Evolutionary conservation across 2,113 vertebrate species (phyloP), one percentile per base, ranked within the genome.

Genomic region (Corydoras sp.): DNA sequence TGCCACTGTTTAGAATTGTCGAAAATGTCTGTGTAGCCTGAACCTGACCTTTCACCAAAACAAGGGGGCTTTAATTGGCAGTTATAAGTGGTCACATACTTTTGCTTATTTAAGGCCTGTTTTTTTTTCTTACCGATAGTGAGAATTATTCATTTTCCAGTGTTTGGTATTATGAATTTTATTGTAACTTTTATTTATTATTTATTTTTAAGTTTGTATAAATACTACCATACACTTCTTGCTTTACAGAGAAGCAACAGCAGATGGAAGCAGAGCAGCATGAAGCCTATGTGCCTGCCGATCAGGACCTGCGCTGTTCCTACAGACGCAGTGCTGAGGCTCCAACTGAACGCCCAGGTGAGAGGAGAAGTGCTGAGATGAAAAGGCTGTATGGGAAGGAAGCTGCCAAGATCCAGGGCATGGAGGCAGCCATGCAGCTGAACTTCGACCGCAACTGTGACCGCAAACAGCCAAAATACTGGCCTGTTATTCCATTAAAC

Each of bases 351-450:
- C 87, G 91, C 3, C 95, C 95, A 0, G 94, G 93, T 0, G 93
- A 94, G 80, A 89, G 92, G 50, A 89, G 93, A 4, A 69, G 79
- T 10, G 90, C 89, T 0, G 94, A 98, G 86, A 97, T 98, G 96
- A 91, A 91, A 85, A 89, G 79, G 68, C 84, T 99, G 0, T 98
- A 96, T 0, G 95, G 94, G 14, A 75, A 86, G n/a, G 86, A 90
- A 2, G 86, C 94, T 0, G 75, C 87, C 65, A 95, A 93, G 87
- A 94, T 98, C 80, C 86, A 91, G 82, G 97, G 92, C 55, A 97
- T 98, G 93, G 97, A 99, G 86, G 81, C 95, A 0, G 93, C 93
- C 0, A 88, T 99, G 89, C 97, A 98, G 81, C 93, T 99, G 64
- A 85, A 77, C 12, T 99, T 99, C 31, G 91, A 98, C 79, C 90